Conservation (phyloP, 2,888 invertebrate species). For the Drosophila pseudotakahashii region DNA sequence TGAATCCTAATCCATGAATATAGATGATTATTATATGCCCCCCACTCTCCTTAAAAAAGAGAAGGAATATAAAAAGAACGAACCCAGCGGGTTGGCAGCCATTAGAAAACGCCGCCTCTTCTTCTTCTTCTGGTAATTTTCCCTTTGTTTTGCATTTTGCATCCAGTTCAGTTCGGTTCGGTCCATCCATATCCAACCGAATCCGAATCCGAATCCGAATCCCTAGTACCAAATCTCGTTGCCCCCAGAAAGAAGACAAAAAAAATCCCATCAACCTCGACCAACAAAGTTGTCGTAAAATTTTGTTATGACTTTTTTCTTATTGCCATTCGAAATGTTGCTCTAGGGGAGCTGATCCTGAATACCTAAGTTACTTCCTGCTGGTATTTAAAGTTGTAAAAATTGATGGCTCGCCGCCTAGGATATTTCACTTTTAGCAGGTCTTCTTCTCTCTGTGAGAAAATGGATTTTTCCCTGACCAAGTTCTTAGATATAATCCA, state of each 20-base stretch:
- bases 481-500: not conserved
- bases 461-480: not conserved
- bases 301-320: constrained; percentile 81
- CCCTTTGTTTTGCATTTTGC: constrained; percentile 74
- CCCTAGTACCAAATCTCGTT: constrained; percentile 17
- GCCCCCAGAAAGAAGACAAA: constrained; percentile 57
- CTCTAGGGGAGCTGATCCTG: constrained; percentile 31
- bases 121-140: constrained; percentile 58
- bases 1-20: constrained; percentile 85
- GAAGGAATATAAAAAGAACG: not conserved
- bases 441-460: not conserved
- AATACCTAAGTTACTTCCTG: constrained; percentile 72
- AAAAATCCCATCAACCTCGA: constrained; percentile 31
- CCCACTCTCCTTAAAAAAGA: constrained; percentile 15
- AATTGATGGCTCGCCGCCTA: constrained; percentile 64
- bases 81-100: constrained; percentile 72
- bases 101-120: constrained; percentile 63
- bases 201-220: not conserved
- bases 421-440: constrained; percentile 10
- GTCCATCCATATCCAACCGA: constrained; percentile 50
- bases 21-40: constrained; percentile 84
- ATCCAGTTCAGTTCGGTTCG: constrained; percentile 64
- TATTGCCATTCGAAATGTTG: constrained; percentile 71
- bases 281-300: constrained; percentile 81
- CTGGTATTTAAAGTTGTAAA: constrained; percentile 78